A percentile compares a stretch with the other conserved stretches of the same genome.
Evolutionary conservation across 2,888 invertebrate species (phyloP).

Genomic region (Eristalis pertinax): DNA sequence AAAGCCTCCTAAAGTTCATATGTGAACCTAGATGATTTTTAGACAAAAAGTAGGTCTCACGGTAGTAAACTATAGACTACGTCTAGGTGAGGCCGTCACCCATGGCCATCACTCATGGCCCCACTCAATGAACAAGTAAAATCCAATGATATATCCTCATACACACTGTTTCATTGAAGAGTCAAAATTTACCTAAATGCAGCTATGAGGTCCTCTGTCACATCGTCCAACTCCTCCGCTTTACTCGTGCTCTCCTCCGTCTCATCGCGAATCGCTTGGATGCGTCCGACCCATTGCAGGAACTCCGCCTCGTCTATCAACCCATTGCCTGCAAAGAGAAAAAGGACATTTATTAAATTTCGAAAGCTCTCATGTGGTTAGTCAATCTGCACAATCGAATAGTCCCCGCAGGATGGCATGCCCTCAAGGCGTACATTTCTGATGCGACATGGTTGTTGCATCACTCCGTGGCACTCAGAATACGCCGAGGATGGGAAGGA

Average conservation of each 20-base stretch:
- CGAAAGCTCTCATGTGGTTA: neutral
- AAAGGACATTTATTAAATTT: conserved; percentile 23
- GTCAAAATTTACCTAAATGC: conserved; percentile 86
- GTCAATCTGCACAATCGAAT: neutral
- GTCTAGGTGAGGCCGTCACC: too few relatives aligned
- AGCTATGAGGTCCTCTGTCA: conserved; percentile 90
- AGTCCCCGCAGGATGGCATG: neutral
- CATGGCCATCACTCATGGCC: too few relatives aligned
- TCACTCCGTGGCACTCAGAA: neutral
- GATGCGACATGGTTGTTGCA: conserved; percentile 36
- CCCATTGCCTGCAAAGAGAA: conserved; percentile 84
- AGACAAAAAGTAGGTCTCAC: too few relatives aligned
- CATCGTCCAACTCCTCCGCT: conserved; percentile 84
- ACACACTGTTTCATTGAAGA: neutral
- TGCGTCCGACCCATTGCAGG: conserved; percentile 89
- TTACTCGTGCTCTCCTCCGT: conserved; percentile 82
- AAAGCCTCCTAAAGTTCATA: too few relatives aligned
- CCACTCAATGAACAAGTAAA: neutral
- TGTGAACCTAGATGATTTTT: too few relatives aligned
- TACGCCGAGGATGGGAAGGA: neutral
- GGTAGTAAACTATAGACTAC: too few relatives aligned
- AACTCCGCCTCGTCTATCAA: conserved; percentile 90
- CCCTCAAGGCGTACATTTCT: conserved; percentile 3
- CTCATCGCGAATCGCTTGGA: conserved; percentile 86
- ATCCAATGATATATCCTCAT: neutral